Conservation (phyloP, 2,888 invertebrate genomes). For the Lamellibrachia columna region DNA sequence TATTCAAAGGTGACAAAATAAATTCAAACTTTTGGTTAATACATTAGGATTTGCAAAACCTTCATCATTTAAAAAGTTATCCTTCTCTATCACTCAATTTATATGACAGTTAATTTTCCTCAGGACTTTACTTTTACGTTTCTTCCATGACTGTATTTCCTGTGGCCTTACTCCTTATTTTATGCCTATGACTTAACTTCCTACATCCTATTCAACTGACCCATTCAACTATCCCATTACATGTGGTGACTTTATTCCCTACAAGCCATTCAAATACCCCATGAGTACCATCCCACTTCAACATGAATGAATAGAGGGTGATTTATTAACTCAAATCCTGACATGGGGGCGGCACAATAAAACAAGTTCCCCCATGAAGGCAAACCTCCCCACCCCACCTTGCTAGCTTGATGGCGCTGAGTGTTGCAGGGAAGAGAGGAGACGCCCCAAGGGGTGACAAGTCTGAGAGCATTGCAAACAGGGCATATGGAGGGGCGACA, state of each 20-base stretch:
- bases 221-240: neutral
- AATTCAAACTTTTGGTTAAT: too few relatives aligned
- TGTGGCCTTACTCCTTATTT: neutral
- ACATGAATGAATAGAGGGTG: neutral
- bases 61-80: too few relatives aligned
- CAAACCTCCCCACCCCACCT: neutral
- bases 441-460: neutral
- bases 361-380: neutral
- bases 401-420: neutral
- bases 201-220: neutral
- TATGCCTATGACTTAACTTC: neutral
- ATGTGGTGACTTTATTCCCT: neutral
- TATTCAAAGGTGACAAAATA: too few relatives aligned
- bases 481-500: neutral
- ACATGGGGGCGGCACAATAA: slow-evolving; percentile 2
- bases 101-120: neutral
- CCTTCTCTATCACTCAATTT: too few relatives aligned
- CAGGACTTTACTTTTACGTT: neutral
- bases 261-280: slow-evolving; percentile 12
- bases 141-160: neutral
- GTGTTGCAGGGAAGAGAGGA: neutral
- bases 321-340: neutral
- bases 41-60: too few relatives aligned
- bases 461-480: slow-evolving; percentile 6
- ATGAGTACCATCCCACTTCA: neutral